Evolutionary conservation across 1,140 invertebrate species (phyloP), one percentile per base, ranked within the genome.

Genomic region (Bombus balteatus): DNA sequence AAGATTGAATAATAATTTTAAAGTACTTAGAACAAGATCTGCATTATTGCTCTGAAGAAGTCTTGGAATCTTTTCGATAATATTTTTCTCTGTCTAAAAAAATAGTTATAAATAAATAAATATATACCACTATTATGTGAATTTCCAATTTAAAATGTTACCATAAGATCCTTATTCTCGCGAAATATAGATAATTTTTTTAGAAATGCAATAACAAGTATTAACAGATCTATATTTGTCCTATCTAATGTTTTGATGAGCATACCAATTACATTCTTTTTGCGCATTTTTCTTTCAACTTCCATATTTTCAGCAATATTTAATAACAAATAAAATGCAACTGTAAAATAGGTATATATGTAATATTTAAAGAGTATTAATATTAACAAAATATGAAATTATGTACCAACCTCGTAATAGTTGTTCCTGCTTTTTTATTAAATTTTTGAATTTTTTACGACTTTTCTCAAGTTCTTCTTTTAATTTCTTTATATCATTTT

Each of bases 201-300:
- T 15, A 99, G 95, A 95, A 99, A 99, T 25, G 98, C 98, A 32
- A 99, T 96, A 59, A 98, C 98, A n/a, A 99, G 95, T 91, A 98
- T 98, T 6, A 99, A 95, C 22, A 99, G 96, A 94, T 99, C 98
- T 66, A 97, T 96, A 92, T 98, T 98, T 53, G 96, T 96, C 90
- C 99, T 96, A 87, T 99, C 98, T 90, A 99, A 96, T 53, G 97
- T 97, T 91, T 98, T 98, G n/a, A 98, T 96, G 15, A 99, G 96
- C 94, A 99, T 96, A 43, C 97, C 97, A 4, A 99, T 97, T 87
- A 99, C 97, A 89, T 98, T 98, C 94, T 99, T 98, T 87, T 98
- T 98, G 12, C 98, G 97, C 98, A 99, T 99, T 96, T 99, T 99
- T 94, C 98, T 97, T 95, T 99, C 99, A 15, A 99, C 97, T 94